Evolutionary conservation across 2,888 invertebrate genomes (phyloP).

Genomic region (Clunio marinus): DNA sequence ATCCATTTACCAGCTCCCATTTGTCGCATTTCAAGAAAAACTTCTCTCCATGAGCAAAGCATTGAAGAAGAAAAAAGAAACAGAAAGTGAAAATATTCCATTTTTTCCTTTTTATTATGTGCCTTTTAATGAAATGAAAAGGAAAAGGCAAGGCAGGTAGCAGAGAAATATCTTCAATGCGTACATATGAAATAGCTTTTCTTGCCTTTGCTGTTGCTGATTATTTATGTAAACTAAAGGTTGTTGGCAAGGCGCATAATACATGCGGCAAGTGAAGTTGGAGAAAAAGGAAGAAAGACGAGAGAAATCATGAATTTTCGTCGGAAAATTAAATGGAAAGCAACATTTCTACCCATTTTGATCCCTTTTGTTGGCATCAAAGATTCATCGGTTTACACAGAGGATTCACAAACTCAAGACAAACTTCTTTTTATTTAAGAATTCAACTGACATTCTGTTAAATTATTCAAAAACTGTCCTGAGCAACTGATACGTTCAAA

Average conservation of each 20-base stretch:
- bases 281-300: neutral
- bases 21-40: conserved; percentile 12
- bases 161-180: neutral
- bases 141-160: neutral
- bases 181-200: conserved; percentile 9
- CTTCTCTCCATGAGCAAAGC: neutral
- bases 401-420: too few species aligned
- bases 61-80: neutral
- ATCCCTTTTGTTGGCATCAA: conserved; percentile 5
- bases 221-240: conserved; percentile 11
- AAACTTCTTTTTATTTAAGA: neutral
- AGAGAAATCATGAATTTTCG: neutral
- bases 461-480: conserved; percentile 1
- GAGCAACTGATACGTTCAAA: neutral
- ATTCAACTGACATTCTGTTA: too few species aligned
- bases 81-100: neutral
- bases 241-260: neutral
- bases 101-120: conserved; percentile 31
- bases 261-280: neutral
- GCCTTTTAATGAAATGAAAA: conserved; percentile 30
- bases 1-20: conserved; percentile 12
- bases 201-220: neutral
- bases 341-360: conserved; percentile 7
- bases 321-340: conserved; percentile 1
- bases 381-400: conserved; percentile 4